phyloP scores from a whole-genome alignment of 1,140 invertebrate species.

The Cyrtorhinus lividipennis region DNA sequence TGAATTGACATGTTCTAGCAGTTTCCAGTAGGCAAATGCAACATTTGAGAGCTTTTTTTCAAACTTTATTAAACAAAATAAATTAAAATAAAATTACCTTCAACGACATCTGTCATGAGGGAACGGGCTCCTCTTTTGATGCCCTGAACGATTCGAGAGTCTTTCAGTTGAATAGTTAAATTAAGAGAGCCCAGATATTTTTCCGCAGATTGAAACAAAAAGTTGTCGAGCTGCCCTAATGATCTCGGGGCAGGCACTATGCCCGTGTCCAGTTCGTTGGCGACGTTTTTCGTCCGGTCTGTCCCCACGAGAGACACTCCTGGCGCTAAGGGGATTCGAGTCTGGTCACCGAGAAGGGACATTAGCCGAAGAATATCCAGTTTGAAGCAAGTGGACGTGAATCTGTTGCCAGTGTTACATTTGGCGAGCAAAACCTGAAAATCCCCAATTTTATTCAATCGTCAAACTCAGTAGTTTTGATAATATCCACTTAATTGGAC shows the following conservation, averaged over 20 bases:
- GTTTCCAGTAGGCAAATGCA: background rate
- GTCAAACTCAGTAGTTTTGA: background rate
- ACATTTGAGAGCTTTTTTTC: no score
- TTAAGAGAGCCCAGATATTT: slow-evolving; percentile 55
- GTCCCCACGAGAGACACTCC: slow-evolving; percentile 18
- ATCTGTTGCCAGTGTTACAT: slow-evolving; percentile 41
- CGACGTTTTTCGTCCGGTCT: background rate
- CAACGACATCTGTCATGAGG: background rate
- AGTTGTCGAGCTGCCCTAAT: slow-evolving; percentile 19
- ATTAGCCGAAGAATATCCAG: slow-evolving; percentile 59
- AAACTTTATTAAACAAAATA: background rate
- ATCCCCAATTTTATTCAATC: background rate
- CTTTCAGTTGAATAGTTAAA: slow-evolving; percentile 53
- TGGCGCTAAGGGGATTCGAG: slow-evolving; percentile 41
- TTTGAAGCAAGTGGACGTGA: slow-evolving; percentile 60
- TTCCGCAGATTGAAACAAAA: slow-evolving; percentile 31
- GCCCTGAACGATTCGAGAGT: slow-evolving; percentile 35
- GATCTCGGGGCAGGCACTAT: slow-evolving; percentile 14
- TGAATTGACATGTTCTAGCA: no score
- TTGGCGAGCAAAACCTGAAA: slow-evolving; percentile 21
- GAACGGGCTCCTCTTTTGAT: background rate
- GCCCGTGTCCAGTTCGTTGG: background rate
- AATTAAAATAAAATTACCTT: background rate
- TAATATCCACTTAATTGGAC: background rate
- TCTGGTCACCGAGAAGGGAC: slow-evolving; percentile 49